Conservation (phyloP, 2,888 invertebrate species). For the Chymomyza fuscimana region DNA sequence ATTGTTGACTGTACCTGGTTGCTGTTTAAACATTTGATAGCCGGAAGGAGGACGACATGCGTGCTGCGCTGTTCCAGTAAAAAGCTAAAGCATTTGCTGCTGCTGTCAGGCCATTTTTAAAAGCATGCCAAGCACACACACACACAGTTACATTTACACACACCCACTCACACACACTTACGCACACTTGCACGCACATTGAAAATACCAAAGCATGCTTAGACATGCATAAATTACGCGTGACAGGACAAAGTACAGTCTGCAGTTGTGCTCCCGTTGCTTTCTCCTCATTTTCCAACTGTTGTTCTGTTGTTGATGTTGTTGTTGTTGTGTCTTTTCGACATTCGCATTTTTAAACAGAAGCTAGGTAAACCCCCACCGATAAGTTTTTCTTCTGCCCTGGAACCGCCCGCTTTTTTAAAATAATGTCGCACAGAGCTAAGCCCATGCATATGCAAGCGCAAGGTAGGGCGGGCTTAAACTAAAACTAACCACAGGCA, state of each 20-base stretch:
- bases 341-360: conserved; percentile 53
- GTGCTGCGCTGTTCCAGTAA: neutral
- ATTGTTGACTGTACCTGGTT: neutral
- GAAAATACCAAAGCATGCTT: conserved; percentile 48
- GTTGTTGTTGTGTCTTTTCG: conserved; percentile 38
- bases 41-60: neutral
- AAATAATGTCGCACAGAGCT: conserved; percentile 30
- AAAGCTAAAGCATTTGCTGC: neutral
- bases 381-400: neutral
- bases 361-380: neutral
- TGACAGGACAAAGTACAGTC: conserved; percentile 40
- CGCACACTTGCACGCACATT: conserved; percentile 16
- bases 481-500: conserved; percentile 55
- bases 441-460: neutral
- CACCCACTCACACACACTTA: conserved; percentile 1
- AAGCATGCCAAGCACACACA: conserved; percentile 4
- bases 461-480: neutral
- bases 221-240: conserved; percentile 64
- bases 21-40: neutral
- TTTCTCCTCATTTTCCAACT: conserved; percentile 24
- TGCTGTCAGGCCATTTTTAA: neutral
- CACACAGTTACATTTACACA: conserved; percentile 12
- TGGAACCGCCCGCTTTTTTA: conserved; percentile 7
- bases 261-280: conserved; percentile 26
- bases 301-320: conserved; percentile 32